phyloP scores from a whole-genome alignment of 2,797 vertebrate species.

The Falco naumanni region DNA sequence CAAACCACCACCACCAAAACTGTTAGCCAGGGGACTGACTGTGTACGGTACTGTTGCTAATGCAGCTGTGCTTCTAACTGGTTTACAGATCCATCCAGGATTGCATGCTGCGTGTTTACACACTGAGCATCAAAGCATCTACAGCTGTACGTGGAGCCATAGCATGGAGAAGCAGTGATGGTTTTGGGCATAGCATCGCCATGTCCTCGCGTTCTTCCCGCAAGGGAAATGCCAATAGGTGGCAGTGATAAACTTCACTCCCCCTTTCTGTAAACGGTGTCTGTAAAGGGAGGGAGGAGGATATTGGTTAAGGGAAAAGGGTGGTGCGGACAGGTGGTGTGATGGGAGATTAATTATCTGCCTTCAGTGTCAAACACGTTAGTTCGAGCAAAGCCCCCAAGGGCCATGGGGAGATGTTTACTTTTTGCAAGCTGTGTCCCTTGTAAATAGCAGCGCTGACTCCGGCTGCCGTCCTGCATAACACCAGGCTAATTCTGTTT shows the following conservation, averaged over 20 bases:
- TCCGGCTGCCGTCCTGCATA: slow-evolving; percentile 60
- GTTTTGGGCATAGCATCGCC: neutral
- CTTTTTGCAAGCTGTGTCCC: slow-evolving; percentile 45
- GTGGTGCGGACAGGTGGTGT: slow-evolving; percentile 64
- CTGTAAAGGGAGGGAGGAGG: neutral
- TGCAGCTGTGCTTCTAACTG: neutral
- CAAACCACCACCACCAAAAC: neutral
- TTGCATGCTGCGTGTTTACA: neutral
- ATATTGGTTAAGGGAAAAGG: neutral
- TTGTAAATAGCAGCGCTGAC: slow-evolving; percentile 73
- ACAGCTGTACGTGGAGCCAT: neutral
- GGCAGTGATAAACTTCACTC: slow-evolving; percentile 19
- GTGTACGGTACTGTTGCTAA: fast-evolving
- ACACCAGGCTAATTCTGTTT: slow-evolving; percentile 72
- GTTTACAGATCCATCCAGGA: neutral
- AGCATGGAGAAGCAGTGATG: neutral
- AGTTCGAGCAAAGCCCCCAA: slow-evolving; percentile 22
- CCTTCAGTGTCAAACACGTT: slow-evolving; percentile 63
- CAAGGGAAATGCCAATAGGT: slow-evolving; percentile 32
- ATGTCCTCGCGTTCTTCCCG: neutral
- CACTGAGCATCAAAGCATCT: neutral
- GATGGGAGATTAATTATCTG: slow-evolving; percentile 76
- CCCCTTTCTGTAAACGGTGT: neutral
- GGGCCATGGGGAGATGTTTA: slow-evolving; percentile 70
- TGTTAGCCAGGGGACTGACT: neutral